Evolutionary conservation across 2,797 vertebrate species (phyloP).

Genomic region (Leucoraja ocellata): DNA sequence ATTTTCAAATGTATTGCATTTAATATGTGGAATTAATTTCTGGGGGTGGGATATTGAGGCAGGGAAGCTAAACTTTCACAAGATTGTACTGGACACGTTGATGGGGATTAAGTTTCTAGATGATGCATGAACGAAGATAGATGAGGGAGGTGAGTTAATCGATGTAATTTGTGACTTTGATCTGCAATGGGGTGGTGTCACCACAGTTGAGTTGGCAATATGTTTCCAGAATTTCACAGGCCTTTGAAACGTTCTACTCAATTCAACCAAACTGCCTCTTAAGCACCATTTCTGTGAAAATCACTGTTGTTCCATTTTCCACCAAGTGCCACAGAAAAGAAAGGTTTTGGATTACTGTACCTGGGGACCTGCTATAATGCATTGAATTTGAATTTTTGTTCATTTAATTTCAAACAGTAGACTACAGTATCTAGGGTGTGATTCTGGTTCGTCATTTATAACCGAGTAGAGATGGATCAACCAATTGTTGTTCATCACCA

Average conservation of each 20-base stretch:
- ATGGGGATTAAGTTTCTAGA: background rate
- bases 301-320: background rate
- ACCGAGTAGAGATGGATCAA: background rate
- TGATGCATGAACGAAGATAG: background rate
- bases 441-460: background rate
- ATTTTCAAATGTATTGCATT: background rate
- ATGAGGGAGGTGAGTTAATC: background rate
- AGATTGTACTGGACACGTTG: background rate
- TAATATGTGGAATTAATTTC: background rate
- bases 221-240: background rate
- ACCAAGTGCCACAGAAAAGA: background rate
- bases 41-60: background rate
- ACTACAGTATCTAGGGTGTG: background rate
- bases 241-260: background rate
- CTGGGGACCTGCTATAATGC: background rate
- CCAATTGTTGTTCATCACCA: background rate
- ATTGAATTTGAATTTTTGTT: background rate
- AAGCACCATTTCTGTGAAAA: background rate
- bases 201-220: background rate
- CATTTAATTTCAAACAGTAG: background rate
- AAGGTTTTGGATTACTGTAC: background rate
- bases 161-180: background rate
- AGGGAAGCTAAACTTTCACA: background rate
- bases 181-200: background rate
- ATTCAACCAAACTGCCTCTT: background rate